Percentiles rank a stretch among this genome's conserved stretches.
Conservation (phyloP, 2,113 vertebrate species). For the Meleagris gallopavo region DNA sequence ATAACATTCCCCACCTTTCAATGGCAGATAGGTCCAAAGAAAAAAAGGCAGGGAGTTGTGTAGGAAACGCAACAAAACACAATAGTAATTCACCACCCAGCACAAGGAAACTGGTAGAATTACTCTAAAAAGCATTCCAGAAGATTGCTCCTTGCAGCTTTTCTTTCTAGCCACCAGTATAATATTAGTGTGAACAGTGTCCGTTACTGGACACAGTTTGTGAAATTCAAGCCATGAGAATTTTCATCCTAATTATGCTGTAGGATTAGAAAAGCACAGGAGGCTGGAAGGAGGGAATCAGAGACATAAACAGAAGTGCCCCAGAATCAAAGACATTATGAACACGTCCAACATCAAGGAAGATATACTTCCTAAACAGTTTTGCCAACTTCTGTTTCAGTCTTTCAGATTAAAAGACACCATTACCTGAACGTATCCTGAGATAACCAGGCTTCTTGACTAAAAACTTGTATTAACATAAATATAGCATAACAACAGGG, state of each 20-base stretch:
- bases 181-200: neutral
- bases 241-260: neutral
- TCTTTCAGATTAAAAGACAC: neutral
- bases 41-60: rapidly evolving
- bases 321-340: neutral
- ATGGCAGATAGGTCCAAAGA: neutral
- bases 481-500: neutral
- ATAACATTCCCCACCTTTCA: neutral
- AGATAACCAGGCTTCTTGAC: neutral
- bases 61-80: neutral
- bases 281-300: neutral
- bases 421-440: neutral
- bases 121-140: neutral
- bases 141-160: neutral
- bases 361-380: neutral
- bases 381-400: neutral
- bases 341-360: neutral
- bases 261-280: neutral
- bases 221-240: neutral
- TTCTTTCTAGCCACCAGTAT: neutral
- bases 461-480: neutral
- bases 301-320: neutral
- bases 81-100: neutral
- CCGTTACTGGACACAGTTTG: neutral
- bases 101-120: neutral